Evolutionary conservation across 2,113 vertebrate species (phyloP).

Genomic region (Perognathus longimembris): DNA sequence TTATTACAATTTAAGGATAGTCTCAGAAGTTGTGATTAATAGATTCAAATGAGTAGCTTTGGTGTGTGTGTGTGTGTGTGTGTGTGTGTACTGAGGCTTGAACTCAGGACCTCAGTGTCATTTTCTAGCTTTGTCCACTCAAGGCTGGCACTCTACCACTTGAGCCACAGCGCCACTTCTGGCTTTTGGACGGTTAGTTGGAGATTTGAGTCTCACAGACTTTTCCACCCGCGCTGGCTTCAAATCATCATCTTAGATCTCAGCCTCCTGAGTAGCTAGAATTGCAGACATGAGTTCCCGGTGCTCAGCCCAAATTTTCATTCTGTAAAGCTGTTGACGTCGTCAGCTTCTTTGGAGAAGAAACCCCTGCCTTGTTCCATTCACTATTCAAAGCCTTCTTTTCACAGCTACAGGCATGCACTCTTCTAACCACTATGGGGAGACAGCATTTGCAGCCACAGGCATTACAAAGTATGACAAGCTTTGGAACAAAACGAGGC

Average conservation of each 20-base stretch:
- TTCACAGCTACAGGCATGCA: slow-evolving; percentile 10
- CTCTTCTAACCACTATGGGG: slow-evolving; percentile 38
- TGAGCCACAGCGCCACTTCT: too few relatives aligned
- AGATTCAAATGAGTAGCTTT: not conserved
- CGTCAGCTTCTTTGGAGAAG: slow-evolving; percentile 11
- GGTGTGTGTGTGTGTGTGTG: not conserved
- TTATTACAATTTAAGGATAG: not conserved
- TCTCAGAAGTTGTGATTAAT: not conserved
- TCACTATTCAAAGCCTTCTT: slow-evolving; percentile 44
- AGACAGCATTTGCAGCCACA: slow-evolving; percentile 10
- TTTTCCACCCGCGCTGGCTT: too few relatives aligned
- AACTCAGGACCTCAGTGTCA: too few relatives aligned
- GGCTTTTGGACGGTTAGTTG: too few relatives aligned
- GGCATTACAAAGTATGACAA: slow-evolving; percentile 62
- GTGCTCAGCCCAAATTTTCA: not conserved
- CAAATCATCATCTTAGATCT: too few relatives aligned
- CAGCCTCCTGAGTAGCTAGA: too few relatives aligned
- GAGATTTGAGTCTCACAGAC: too few relatives aligned
- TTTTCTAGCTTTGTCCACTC: too few relatives aligned
- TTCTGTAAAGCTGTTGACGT: not conserved
- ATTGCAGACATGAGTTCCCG: too few relatives aligned
- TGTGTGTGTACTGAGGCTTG: too few relatives aligned
- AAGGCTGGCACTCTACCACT: too few relatives aligned
- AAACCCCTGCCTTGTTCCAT: slow-evolving; percentile 39
- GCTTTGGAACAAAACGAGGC: not conserved